phyloP scores from a whole-genome alignment of 2,888 invertebrate species.

The Harpagoxenus sublaevis region DNA sequence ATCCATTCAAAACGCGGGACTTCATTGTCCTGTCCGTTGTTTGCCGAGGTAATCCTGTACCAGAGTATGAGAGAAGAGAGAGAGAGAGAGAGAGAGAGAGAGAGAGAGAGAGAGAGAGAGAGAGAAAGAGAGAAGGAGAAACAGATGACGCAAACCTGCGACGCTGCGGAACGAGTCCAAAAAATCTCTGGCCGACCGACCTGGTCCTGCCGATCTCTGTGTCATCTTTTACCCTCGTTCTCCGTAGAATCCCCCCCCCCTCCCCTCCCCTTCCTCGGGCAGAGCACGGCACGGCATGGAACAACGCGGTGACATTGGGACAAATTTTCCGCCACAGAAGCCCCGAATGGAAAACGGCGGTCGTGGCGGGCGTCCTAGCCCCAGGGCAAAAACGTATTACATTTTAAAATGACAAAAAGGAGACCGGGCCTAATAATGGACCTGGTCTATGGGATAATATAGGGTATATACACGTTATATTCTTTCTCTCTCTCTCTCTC shows the following conservation, averaged over 20 bases:
- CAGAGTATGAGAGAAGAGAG: conserved; percentile 40
- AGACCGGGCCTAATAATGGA: conserved; percentile 82
- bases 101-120: conserved; percentile 28
- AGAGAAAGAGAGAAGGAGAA: conserved; percentile 34
- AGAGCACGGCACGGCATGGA: conserved; percentile 38
- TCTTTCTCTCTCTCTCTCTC: conserved; percentile 50
- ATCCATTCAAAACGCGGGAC: conserved; percentile 70
- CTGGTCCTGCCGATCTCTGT: conserved; percentile 46
- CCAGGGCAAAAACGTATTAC: conserved; percentile 83
- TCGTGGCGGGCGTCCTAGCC: conserved; percentile 73
- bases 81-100: conserved; percentile 16
- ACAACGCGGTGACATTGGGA: conserved; percentile 79
- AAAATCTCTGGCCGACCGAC: conserved; percentile 50
- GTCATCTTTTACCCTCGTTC: conserved; percentile 60
- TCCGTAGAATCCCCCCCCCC: conserved; percentile 38
- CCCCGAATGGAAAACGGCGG: conserved; percentile 82
- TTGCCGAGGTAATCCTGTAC: conserved; percentile 83
- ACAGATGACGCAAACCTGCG: conserved; percentile 69
- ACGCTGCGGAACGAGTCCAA: conserved; percentile 56
- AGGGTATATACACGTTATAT: conserved; percentile 63
- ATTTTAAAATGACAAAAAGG: conserved; percentile 84
- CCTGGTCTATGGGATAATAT: conserved; percentile 79
- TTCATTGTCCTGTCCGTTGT: conserved; percentile 84
- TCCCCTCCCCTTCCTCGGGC: neutral
- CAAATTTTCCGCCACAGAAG: conserved; percentile 86